A percentile compares a stretch with the other conserved stretches of the same genome.
phyloP scores from a whole-genome alignment of 2,888 invertebrate species.

The Drosophila ezoana region DNA sequence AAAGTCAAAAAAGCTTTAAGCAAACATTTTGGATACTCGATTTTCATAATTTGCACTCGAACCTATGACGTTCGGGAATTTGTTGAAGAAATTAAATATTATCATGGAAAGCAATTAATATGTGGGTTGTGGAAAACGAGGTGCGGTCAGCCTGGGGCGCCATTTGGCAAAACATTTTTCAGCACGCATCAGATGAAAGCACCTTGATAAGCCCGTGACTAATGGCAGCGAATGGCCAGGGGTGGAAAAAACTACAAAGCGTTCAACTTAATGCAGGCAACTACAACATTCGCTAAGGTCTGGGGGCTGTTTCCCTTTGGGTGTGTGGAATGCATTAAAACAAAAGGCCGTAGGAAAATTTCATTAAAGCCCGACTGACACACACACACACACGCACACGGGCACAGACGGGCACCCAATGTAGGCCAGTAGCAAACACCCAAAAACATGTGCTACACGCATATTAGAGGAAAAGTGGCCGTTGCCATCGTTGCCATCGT shows the following conservation, averaged over 20 bases:
- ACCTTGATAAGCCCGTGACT: constrained; percentile 76
- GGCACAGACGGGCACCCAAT: constrained; percentile 15
- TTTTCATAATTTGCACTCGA: constrained; percentile 33
- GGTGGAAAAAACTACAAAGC: constrained; percentile 59
- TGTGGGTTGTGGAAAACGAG: constrained; percentile 13
- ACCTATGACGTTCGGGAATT: constrained; percentile 29
- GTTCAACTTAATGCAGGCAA: constrained; percentile 60
- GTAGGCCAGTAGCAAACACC: constrained; percentile 50
- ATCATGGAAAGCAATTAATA: constrained; percentile 53
- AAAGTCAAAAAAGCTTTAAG: constrained; percentile 32
- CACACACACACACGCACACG: neutral
- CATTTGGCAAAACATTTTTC: constrained; percentile 38
- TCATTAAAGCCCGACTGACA: constrained; percentile 53
- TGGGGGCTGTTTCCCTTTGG: constrained; percentile 13
- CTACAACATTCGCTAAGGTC: constrained; percentile 40
- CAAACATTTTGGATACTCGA: constrained; percentile 15
- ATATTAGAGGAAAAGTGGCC: constrained; percentile 32
- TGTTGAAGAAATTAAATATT: constrained; percentile 40
- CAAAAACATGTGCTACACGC: constrained; percentile 72
- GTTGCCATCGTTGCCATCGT: neutral
- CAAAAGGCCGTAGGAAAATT: constrained; percentile 66
- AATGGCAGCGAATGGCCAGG: constrained; percentile 53
- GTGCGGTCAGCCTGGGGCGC: constrained; percentile 51
- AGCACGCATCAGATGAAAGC: constrained; percentile 59
- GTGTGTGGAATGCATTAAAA: constrained; percentile 67